Conservation (phyloP, 2,113 vertebrate genomes). For the Mungos mungo region DNA sequence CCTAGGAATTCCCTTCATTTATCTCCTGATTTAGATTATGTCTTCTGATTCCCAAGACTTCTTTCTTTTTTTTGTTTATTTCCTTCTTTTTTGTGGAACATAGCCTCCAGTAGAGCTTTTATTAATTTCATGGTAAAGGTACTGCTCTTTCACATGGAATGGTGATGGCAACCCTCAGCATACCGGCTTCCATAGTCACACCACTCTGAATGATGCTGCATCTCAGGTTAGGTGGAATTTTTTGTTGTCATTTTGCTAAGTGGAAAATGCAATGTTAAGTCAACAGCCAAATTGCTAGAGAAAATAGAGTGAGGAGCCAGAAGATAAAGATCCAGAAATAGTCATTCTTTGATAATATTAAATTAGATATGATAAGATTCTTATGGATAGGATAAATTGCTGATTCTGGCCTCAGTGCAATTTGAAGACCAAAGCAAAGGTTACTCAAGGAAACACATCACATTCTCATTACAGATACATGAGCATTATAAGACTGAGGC, state of each 20-base stretch:
- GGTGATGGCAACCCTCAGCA: background rate
- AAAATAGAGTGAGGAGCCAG: background rate
- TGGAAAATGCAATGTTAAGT: background rate
- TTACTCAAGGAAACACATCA: background rate
- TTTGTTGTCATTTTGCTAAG: background rate
- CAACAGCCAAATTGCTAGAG: background rate
- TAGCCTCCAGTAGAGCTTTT: background rate
- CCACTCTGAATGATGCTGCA: background rate
- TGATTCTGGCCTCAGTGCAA: background rate
- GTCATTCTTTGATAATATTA: background rate
- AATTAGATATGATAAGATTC: background rate
- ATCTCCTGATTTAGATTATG: background rate
- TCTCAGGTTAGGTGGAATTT: background rate
- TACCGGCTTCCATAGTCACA: background rate
- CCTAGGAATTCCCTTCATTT: background rate
- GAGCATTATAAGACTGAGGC: background rate
- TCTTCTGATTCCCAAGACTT: background rate
- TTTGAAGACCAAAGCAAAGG: background rate
- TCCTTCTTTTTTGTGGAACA: background rate
- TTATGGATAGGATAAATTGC: background rate
- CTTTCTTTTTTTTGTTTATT: background rate
- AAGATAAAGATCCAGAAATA: background rate
- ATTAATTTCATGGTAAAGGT: background rate
- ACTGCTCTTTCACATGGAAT: background rate
- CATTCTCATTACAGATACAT: background rate